These are phyloP conservation scores for Linnaemya vulpina DNA, from an alignment of 2,888 invertebrate species.

Conservation along the genomic window DNA sequence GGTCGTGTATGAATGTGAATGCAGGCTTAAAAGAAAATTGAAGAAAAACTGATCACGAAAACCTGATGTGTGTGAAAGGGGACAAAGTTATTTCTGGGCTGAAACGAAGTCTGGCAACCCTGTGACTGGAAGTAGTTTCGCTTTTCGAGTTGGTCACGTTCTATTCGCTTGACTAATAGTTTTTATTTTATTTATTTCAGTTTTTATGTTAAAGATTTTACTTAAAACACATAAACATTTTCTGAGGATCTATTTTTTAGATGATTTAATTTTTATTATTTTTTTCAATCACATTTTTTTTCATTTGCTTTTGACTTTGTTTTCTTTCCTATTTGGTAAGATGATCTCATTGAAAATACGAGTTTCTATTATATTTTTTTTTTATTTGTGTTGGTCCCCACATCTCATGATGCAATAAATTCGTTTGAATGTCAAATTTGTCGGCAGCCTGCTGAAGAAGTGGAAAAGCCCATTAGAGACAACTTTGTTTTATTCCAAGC, in stretches of 20 bases:
- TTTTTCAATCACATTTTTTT: slow-evolving; percentile 1
- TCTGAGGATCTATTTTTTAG: slow-evolving; percentile 39
- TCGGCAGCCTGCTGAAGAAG: slow-evolving; percentile 40
- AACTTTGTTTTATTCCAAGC: neutral
- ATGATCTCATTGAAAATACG: slow-evolving; percentile 57
- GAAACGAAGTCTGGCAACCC: too few relatives aligned
- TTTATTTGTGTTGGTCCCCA: neutral
- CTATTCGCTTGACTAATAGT: neutral
- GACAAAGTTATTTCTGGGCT: too few relatives aligned
- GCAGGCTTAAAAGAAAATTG: too few relatives aligned
- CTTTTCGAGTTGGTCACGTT: too few relatives aligned
- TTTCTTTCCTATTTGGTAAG: slow-evolving; percentile 46
- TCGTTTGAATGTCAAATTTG: slow-evolving; percentile 24
- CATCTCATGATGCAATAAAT: slow-evolving; percentile 17
- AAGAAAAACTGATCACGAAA: too few relatives aligned
- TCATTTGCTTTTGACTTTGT: neutral
- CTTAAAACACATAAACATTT: slow-evolving; percentile 18
- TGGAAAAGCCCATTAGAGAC: neutral
- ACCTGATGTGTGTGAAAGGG: too few relatives aligned
- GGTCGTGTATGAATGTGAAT: too few relatives aligned
- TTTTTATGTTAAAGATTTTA: neutral
- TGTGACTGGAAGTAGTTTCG: too few relatives aligned
- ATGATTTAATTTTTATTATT: neutral
- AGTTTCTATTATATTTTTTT: slow-evolving; percentile 5
- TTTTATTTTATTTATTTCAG: neutral